Base-by-base conservation (phyloP, 2,113 vertebrate genomes). In the Lucifuga dentata region DNA sequence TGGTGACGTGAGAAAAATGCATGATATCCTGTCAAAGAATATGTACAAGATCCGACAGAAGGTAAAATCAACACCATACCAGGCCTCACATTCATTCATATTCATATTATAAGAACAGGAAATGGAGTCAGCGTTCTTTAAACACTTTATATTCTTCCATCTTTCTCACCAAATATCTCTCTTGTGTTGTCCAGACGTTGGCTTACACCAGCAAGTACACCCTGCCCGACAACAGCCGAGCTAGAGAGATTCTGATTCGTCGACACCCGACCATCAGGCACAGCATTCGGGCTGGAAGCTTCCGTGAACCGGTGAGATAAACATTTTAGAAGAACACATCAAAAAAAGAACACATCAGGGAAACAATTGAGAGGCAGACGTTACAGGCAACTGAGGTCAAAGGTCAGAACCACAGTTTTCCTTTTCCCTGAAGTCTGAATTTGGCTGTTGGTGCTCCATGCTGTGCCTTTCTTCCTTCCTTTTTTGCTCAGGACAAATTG, bases 31-130 rank as follows among this genome's bases (percentile, higher is more conserved):
- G 83, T 92, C 96, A 20, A 95, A 96, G 86, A 97, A 97, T 88
- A 95, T 98, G 89, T 98, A 98, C 83, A 95, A 96, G 80, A 98
- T 96, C 83, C 91, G 95, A 29, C 94, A 97, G 76, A 87, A 93
- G 90, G 95, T 98, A 68, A 53, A 80, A 92, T 55, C 12, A 21
- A 8, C 11, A 20, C 26, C 26, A 29, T 7, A 29, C 23, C 2
- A 11, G 15, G 6, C 9, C 16, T n/a, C 13, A 49, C 12, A 29
- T 29, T 29, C 26, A 29, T 3, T 29, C n/a, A n/a, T n/a, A n/a
- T n/a, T n/a, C n/a, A n/a, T n/a, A n/a, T n/a, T n/a, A n/a, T n/a
- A n/a, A n/a, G n/a, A n/a, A n/a, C n/a, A n/a, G n/a, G n/a, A n/a
- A n/a, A n/a, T n/a, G n/a, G n/a, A n/a, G n/a, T n/a, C n/a, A n/a